These are phyloP conservation scores for Aphelinus certus DNA, from an alignment of 1,140 invertebrate genomes.

Conservation along the genomic window DNA sequence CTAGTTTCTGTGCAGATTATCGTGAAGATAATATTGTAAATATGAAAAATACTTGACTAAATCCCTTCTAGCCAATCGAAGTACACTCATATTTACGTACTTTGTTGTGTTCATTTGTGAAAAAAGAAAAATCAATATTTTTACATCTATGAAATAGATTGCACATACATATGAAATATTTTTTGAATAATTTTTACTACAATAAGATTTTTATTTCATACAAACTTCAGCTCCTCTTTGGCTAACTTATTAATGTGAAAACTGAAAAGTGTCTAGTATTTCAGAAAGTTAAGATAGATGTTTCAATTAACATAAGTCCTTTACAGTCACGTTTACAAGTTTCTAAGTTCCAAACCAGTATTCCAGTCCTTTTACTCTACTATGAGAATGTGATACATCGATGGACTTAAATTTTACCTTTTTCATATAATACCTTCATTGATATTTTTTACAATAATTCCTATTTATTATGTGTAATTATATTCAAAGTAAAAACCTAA, in stretches of 20 bases:
- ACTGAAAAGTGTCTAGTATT: conserved; percentile 24
- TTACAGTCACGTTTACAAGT: conserved; percentile 32
- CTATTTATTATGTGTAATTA: conserved; percentile 23
- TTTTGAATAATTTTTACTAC: conserved; percentile 35
- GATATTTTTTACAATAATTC: conserved; percentile 17
- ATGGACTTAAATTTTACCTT: conserved; percentile 20
- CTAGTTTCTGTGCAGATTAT: conserved; percentile 18
- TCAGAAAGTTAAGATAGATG: conserved; percentile 13
- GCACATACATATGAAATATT: conserved; percentile 18
- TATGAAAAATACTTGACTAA: conserved; percentile 21
- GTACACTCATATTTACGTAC: conserved; percentile 22
- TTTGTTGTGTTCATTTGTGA: not conserved
- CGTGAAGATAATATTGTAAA: not conserved
- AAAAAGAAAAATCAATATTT: conserved; percentile 2
- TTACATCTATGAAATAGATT: not conserved
- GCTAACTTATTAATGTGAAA: too few species aligned
- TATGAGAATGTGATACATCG: conserved; percentile 12
- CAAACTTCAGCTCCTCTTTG: conserved; percentile 15
- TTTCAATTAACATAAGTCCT: conserved; percentile 18
- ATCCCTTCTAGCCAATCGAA: conserved; percentile 8
- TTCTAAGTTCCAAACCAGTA: conserved; percentile 1
- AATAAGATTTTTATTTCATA: conserved; percentile 26
- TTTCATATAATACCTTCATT: not conserved
- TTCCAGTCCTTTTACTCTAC: conserved; percentile 21
- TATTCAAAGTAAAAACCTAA: conserved; percentile 30